Base-by-base conservation (phyloP, 2,797 vertebrate genomes). In the Arctocebus calabarensis region DNA sequence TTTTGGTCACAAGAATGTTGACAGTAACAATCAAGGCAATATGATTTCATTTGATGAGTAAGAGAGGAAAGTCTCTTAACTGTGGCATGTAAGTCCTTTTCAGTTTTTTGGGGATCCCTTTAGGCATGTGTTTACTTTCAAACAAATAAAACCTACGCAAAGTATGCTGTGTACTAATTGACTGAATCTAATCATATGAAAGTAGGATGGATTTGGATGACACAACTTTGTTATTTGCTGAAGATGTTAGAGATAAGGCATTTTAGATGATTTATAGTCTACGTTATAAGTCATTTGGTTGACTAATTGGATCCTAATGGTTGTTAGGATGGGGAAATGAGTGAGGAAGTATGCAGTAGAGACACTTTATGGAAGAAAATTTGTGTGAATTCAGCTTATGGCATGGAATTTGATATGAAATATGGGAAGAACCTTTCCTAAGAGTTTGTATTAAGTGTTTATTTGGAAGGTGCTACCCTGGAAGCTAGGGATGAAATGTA, bases 31-130 rank as follows among this genome's bases (percentile, higher is more conserved):
- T 83, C 16, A 95, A 29, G 85, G 70, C 32, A 37, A 61, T 40
- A 32, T 62, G 27, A 29, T 71, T 79, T 19, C 25, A 17, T 86
- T 86, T 83, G 48, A 84, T 71, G 66, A 48, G 70, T 59, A 77
- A 87, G 32, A 94, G 29, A n/a, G n/a, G 75, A 88, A 91, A 61
- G 83, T 12, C 11, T 88, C 48, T 91, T 3, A 88, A 23, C 59
- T 6, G 27, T 88, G 61, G 68, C 70, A 61, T 83, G 16, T 94
- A 66, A 82, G 84, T 88, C n/a, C 16, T 77, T 61, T 88, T 78
- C 68, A 77, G 48, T 62, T 84, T 84, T 29, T 83, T 88, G 40
- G 52, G 52, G 77, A 13, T 29, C 88, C 7, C 34, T 88, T 71
- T 43, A 43, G 43, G 17, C 13, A 83, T n/a, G 34, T 43, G n/a